Evolutionary conservation across 2,888 invertebrate species (phyloP).

Genomic region (Ariolimax columbianus): DNA sequence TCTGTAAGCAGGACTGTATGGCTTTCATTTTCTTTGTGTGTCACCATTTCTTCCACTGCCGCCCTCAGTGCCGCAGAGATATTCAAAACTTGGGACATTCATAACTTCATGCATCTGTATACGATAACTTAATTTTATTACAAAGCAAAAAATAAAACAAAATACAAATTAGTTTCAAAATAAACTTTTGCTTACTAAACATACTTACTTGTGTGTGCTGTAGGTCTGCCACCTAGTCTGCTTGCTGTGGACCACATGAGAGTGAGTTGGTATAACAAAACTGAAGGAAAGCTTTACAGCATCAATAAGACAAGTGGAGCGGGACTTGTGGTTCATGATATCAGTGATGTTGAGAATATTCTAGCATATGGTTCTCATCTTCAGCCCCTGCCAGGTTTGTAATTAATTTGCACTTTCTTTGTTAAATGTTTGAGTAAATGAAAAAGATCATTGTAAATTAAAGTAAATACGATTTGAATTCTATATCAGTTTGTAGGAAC

Average conservation of each 20-base stretch:
- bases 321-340: constrained; percentile 72
- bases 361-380: constrained; percentile 86
- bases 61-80: no score
- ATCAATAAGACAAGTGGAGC: constrained; percentile 66
- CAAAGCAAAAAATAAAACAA: neutral
- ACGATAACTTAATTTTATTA: neutral
- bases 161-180: no score
- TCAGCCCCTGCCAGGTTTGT: constrained; percentile 85
- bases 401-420: neutral
- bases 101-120: no score
- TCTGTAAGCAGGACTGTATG: no score
- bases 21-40: no score
- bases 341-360: constrained; percentile 80
- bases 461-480: no score
- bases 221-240: constrained; percentile 84
- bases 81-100: no score
- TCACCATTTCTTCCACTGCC: no score
- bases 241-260: constrained; percentile 86
- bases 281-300: constrained; percentile 83
- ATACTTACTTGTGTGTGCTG: neutral
- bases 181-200: neutral
- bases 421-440: neutral
- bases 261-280: constrained; percentile 86
- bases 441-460: no score
- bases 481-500: no score